Evolutionary conservation across 2,797 vertebrate species (phyloP).

Genomic region (Okamejei kenojei): DNA sequence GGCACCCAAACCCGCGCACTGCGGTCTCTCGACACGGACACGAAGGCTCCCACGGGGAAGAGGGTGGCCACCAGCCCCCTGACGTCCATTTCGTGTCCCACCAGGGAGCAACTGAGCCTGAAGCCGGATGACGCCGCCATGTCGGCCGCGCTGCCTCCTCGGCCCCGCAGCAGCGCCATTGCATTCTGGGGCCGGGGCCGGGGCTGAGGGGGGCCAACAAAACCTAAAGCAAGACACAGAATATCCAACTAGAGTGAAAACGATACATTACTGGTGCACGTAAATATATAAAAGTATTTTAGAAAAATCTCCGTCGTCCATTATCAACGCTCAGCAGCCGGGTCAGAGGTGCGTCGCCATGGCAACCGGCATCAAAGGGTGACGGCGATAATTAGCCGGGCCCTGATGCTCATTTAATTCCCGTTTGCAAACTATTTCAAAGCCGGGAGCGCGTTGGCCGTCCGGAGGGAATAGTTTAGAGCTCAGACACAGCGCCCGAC

Average conservation of each 20-base stretch:
- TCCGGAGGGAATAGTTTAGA: neutral
- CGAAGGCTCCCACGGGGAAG: conserved; percentile 76
- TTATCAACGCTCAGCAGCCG: neutral
- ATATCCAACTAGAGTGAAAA: neutral
- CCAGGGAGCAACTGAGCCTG: conserved; percentile 79
- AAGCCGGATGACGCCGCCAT: conserved; percentile 67
- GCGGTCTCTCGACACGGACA: conserved; percentile 89
- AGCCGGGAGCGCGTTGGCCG: too few relatives aligned
- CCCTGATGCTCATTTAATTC: neutral
- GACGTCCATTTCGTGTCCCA: conserved; percentile 86
- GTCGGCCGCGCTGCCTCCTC: neutral
- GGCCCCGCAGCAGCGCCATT: neutral
- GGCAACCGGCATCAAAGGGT: conserved; percentile 3
- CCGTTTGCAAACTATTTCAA: neutral
- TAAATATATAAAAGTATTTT: neutral
- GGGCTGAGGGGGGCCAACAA: too few relatives aligned
- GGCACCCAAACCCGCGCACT: conserved; percentile 87
- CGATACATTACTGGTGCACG: neutral
- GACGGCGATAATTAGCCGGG: too few relatives aligned
- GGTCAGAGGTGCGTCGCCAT: conserved; percentile 20
- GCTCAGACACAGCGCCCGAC: neutral
- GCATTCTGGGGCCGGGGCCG: neutral
- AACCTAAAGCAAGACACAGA: neutral
- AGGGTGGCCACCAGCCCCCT: conserved; percentile 65
- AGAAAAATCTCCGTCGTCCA: neutral